A percentile compares a stretch with the other conserved stretches of the same genome.
Evolutionary conservation across 2,888 invertebrate species (phyloP).

Genomic region (Hyppa rectilinea): DNA sequence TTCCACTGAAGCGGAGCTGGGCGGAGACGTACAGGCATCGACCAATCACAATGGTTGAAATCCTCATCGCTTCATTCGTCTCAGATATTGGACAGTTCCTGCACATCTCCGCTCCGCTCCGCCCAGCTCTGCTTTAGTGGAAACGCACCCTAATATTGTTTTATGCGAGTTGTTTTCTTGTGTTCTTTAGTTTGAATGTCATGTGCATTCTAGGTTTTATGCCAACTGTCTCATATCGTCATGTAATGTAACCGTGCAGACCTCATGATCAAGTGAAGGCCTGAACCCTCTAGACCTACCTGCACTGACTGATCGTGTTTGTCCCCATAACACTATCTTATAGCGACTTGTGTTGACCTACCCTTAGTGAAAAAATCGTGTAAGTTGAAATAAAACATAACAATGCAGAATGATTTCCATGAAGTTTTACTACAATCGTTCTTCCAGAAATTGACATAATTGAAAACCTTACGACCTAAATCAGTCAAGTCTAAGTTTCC

Average conservation of each 20-base stretch:
- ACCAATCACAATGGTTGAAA: too few relatives aligned
- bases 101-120: too few relatives aligned
- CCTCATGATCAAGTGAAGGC: neutral
- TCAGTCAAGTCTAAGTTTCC: slow-evolving; percentile 33
- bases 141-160: too few relatives aligned
- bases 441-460: neutral
- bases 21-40: too few relatives aligned
- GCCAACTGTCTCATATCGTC: neutral
- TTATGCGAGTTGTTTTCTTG: too few relatives aligned
- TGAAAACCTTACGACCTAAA: slow-evolving; percentile 4
- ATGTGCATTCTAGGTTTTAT: neutral
- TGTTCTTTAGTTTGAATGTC: neutral
- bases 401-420: neutral
- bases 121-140: too few relatives aligned
- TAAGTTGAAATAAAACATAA: slow-evolving; percentile 5
- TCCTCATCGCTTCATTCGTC: too few relatives aligned
- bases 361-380: neutral
- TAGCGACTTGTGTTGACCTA: neutral
- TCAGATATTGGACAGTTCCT: too few relatives aligned
- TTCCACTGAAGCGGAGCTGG: too few relatives aligned
- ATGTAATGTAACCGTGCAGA: too few relatives aligned
- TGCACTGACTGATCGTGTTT: neutral
- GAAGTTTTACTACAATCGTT: slow-evolving; percentile 21
- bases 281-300: neutral
- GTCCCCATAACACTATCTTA: neutral